These are phyloP conservation scores for Gasteruption jaculator DNA, from an alignment of 2,888 invertebrate genomes.

Conservation along the genomic window DNA sequence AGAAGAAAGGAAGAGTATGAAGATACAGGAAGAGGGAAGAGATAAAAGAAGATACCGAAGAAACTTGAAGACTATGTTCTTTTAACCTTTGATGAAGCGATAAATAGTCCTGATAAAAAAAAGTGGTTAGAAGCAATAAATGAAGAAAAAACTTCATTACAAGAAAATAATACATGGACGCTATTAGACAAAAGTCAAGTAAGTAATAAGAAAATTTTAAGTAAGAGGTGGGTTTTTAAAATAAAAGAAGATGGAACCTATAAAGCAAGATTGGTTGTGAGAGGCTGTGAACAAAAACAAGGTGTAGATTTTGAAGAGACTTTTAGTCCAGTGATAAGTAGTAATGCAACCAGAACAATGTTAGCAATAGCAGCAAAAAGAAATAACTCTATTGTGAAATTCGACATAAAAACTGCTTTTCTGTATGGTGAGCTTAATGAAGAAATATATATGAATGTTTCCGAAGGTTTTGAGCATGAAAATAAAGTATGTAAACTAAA, in stretches of 20 bases:
- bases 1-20: background rate
- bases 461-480: conserved; percentile 9
- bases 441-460: conserved; percentile 11
- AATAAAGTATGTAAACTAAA: conserved; percentile 9
- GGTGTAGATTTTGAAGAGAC: conserved; percentile 7
- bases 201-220: conserved; percentile 19
- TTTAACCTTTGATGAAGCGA: conserved; percentile 11
- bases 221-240: conserved; percentile 27
- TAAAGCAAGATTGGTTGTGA: conserved; percentile 5
- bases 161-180: conserved; percentile 26
- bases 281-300: conserved; percentile 7
- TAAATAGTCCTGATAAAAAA: conserved; percentile 5
- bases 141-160: conserved; percentile 24
- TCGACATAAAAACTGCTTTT: conserved; percentile 13
- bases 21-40: background rate
- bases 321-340: conserved; percentile 8
- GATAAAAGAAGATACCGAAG: background rate
- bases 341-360: background rate
- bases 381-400: background rate
- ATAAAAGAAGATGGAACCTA: conserved; percentile 23
- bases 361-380: conserved; percentile 1
- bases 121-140: conserved; percentile 15
- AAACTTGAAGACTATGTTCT: conserved; percentile 2
- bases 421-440: conserved; percentile 14
- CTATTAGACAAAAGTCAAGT: conserved; percentile 15